Evolutionary conservation across 2,888 invertebrate genomes (phyloP).

Genomic region (Trachelus troglodyta): DNA sequence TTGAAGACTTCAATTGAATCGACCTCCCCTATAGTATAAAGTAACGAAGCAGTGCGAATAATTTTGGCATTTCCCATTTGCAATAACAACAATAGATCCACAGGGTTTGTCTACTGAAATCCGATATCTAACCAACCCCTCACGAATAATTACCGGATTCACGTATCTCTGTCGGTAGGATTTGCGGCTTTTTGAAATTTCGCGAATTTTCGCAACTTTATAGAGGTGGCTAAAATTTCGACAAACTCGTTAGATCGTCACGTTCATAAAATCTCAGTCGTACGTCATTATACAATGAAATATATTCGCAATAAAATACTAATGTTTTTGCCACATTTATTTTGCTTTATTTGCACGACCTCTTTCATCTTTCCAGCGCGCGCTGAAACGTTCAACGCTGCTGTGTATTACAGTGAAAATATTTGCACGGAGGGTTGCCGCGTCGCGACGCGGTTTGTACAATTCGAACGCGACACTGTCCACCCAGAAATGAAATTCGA

Average conservation of each 20-base stretch:
- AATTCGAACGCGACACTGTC: not conserved
- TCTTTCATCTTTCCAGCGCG: not conserved
- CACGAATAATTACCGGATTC: too few species aligned
- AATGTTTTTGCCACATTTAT: not conserved
- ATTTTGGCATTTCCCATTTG: not conserved
- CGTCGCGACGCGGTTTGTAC: not conserved
- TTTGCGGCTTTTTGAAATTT: too few species aligned
- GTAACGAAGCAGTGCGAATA: not conserved
- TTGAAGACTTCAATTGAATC: not conserved
- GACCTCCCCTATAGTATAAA: not conserved
- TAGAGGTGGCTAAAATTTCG: too few species aligned
- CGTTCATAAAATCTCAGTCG: too few species aligned
- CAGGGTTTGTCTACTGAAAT: too few species aligned
- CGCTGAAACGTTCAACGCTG: not conserved
- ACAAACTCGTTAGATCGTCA: too few species aligned
- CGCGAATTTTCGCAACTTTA: too few species aligned
- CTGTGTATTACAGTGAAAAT: not conserved
- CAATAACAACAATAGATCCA: not conserved
- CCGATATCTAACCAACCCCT: too few species aligned
- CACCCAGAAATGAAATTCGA: not conserved
- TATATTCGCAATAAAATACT: too few species aligned
- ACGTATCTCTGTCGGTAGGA: too few species aligned
- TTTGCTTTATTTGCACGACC: not conserved
- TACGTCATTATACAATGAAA: too few species aligned
- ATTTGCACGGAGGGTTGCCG: not conserved